phyloP scores from a whole-genome alignment of 2,797 vertebrate species.

The Spheniscus humboldti region DNA sequence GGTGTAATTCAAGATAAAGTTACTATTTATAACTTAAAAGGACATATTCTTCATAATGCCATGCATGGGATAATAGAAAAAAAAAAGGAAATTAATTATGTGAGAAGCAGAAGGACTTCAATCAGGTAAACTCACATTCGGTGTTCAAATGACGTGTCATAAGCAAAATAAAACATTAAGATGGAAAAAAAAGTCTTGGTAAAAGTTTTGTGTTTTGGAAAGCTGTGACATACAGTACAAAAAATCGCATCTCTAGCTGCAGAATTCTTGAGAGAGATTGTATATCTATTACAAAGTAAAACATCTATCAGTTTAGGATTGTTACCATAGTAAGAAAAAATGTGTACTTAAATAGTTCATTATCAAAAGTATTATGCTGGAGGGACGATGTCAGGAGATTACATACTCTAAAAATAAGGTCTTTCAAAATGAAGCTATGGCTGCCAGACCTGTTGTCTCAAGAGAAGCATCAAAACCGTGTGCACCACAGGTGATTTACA shows the following conservation, averaged over 20 bases:
- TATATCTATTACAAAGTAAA: neutral
- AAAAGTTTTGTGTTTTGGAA: neutral
- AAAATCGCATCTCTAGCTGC: neutral
- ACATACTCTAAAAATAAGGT: neutral
- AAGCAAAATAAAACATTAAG: neutral
- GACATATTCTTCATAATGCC: neutral
- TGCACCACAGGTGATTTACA: neutral
- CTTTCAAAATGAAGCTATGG: neutral
- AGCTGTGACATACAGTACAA: neutral
- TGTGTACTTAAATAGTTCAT: rapidly evolving
- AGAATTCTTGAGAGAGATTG: neutral
- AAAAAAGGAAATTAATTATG: neutral
- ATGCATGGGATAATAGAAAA: neutral
- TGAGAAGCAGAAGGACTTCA: neutral
- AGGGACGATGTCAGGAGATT: neutral
- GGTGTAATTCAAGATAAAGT: neutral
- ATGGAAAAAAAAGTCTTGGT: neutral
- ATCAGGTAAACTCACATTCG: neutral
- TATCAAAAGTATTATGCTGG: neutral
- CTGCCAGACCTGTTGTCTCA: neutral
- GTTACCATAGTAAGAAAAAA: neutral
- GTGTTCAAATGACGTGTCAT: neutral
- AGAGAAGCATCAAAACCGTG: neutral
- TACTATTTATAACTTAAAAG: neutral
- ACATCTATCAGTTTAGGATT: neutral